These are phyloP conservation scores for Melanotaenia boesemani DNA, from an alignment of 2,797 vertebrate genomes.

Conservation along the genomic window DNA sequence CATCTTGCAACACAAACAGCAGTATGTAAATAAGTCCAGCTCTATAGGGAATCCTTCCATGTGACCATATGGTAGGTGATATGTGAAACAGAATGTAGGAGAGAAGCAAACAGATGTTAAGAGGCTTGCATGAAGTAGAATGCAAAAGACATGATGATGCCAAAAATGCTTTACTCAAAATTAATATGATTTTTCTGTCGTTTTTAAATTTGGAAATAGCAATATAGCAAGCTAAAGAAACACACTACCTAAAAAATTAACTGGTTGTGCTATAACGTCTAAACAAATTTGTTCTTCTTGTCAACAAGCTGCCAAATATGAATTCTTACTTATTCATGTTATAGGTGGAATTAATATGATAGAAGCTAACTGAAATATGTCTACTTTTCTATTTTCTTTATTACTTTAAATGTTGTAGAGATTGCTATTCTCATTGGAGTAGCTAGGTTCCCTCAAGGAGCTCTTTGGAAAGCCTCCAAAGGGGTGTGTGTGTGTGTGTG, in stretches of 20 bases:
- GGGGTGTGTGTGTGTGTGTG: background rate
- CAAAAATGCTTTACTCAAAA: background rate
- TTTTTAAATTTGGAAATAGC: background rate
- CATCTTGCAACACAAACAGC: background rate
- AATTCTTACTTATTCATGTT: conserved; percentile 15
- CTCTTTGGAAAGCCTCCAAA: background rate
- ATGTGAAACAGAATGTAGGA: background rate
- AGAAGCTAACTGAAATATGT: background rate
- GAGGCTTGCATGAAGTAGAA: too few relatives aligned
- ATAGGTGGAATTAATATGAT: background rate
- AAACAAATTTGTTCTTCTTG: too few relatives aligned
- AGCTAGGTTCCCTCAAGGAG: background rate
- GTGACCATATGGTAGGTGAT: background rate
- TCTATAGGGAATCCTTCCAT: background rate
- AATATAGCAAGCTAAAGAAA: conserved; percentile 1
- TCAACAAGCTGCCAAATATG: too few relatives aligned
- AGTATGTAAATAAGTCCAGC: background rate
- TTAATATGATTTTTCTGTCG: background rate
- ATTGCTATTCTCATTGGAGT: background rate
- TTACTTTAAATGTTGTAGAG: too few relatives aligned
- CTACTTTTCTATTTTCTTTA: background rate
- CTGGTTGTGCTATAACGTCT: too few relatives aligned
- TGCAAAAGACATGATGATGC: too few relatives aligned
- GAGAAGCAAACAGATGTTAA: background rate
- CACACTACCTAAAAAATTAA: background rate